Evolutionary conservation across 2,797 vertebrate species (phyloP).

Genomic region (Nannoperca australis): DNA sequence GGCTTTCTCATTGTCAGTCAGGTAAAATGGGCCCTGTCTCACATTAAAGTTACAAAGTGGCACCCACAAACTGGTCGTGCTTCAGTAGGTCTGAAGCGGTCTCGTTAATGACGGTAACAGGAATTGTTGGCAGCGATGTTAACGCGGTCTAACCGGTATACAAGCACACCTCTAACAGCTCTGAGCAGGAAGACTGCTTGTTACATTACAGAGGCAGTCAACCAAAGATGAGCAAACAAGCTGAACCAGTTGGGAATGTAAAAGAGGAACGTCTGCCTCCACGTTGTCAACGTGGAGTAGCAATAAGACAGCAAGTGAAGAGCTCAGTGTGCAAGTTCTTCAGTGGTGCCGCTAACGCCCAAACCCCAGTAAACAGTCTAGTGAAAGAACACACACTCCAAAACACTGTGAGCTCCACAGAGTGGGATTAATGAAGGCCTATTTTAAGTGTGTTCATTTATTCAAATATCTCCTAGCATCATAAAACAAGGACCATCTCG

Average conservation of each 20-base stretch:
- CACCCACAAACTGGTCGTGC: too few species aligned
- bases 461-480: not conserved
- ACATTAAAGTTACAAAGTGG: too few species aligned
- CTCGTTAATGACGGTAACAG: not conserved
- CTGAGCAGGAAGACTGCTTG: not conserved
- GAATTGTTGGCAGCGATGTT: not conserved
- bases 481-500: not conserved
- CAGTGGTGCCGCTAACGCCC: not conserved
- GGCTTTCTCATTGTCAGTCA: too few species aligned
- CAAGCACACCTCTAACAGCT: not conserved
- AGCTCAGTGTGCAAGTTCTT: not conserved
- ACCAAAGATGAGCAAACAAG: not conserved
- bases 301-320: not conserved
- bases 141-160: not conserved
- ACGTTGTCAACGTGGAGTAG: not conserved
- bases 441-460: too few species aligned
- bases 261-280: not conserved
- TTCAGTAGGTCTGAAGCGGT: not conserved
- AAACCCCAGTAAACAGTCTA: not conserved
- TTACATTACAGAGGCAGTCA: not conserved
- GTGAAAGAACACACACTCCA: too few species aligned
- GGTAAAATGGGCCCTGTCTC: too few species aligned
- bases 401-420: too few species aligned
- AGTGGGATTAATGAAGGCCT: too few species aligned
- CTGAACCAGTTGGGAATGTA: conserved; percentile 2